Evolutionary conservation across 1,140 invertebrate genomes (phyloP).

Genomic region (Orchestia grillus): DNA sequence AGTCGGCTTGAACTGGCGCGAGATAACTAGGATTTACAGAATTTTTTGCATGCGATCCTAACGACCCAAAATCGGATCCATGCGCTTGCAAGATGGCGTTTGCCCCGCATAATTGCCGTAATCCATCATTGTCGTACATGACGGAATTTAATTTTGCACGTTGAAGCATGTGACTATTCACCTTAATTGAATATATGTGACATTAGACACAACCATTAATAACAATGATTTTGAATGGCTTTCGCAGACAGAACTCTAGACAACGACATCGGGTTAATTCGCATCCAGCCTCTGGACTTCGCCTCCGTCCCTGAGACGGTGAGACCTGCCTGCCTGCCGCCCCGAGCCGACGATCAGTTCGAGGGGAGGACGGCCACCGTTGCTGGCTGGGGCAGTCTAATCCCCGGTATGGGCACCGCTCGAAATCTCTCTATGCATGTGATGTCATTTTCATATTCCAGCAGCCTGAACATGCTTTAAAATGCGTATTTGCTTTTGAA

Average conservation of each 20-base stretch:
- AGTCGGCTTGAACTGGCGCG: neutral
- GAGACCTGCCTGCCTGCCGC: neutral
- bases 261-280: slow-evolving; percentile 22
- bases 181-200: neutral
- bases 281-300: slow-evolving; percentile 28
- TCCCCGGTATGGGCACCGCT: neutral
- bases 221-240: neutral
- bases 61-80: neutral
- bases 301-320: neutral
- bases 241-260: slow-evolving; percentile 18
- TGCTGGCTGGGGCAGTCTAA: slow-evolving; percentile 20
- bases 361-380: neutral
- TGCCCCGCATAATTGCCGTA: neutral
- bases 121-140: neutral
- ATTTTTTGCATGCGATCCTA: neutral
- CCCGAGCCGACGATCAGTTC: neutral
- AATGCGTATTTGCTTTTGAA: neutral
- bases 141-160: neutral
- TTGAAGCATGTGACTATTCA: neutral
- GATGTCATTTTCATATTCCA: neutral
- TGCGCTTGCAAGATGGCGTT: neutral
- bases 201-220: neutral
- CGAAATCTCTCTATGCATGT: neutral
- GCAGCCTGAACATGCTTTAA: neutral
- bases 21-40: neutral